Evolutionary conservation across 2,113 vertebrate genomes (phyloP), one percentile per base, ranked within the genome.

Genomic region (Gymnarchus niloticus): DNA sequence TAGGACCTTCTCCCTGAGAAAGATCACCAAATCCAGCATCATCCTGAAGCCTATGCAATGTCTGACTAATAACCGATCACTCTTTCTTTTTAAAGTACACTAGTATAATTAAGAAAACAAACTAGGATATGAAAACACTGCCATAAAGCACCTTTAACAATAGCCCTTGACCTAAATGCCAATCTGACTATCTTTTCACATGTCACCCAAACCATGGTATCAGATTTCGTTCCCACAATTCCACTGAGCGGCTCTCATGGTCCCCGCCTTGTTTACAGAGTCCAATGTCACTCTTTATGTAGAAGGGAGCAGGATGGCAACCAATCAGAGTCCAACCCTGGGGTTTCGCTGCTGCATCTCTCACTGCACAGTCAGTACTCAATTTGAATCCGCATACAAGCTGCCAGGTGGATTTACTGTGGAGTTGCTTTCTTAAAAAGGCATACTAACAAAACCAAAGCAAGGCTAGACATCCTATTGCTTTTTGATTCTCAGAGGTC

Each of bases 161-260:
- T 48, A 48, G 21, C 76, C 76, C 44, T 37, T 78, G 76, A 78
- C 76, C 76, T 19, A 78, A 46, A 78, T 78, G 76, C n/a, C 46
- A 78, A n/a, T 48, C 81, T 48, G 44, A 7, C 44, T 78, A 37
- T 78, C 76, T 78, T 78, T 78, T 61, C 87, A 87, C 90, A 84
- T 86, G 78, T 69, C 41, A 90, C 81, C 23, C 88, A 83, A 21
- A 77, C 87, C 83, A 41, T n/a, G 84, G 85, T 78, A 90, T 93
- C 91, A 85, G 85, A 91, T 92, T 21, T 37, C 86, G 86, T 90
- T 93, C 89, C 91, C 90, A 90, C 85, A 86, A 44, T 78, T 69
- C 84, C 83, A 21, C 84, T 89, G 86, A 86, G 12, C 89, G 57
- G 83, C 85, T 56, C 83, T 83, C 37, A 82, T 73, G 52, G 19